These are phyloP conservation scores for Cacajao melanocephalus DNA, from an alignment of 2,797 vertebrate genomes.

Conservation along the genomic window DNA sequence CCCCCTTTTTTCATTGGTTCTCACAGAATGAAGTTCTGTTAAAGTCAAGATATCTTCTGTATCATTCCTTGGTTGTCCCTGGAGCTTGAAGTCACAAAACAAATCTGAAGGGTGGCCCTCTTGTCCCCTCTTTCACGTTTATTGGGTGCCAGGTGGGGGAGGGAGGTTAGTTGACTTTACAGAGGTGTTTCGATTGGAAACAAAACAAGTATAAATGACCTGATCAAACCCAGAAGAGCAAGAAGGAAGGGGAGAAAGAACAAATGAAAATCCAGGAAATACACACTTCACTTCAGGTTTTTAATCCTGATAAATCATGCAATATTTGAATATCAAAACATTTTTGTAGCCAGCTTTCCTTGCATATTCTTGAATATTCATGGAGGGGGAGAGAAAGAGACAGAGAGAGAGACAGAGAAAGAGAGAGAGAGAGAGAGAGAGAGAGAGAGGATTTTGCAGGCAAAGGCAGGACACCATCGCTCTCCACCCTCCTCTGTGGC, in stretches of 20 bases:
- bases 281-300: not conserved
- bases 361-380: slow-evolving; percentile 44
- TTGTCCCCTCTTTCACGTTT: not conserved
- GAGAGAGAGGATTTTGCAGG: not conserved
- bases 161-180: not conserved
- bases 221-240: not conserved
- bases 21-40: not conserved
- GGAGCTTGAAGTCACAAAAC: not conserved
- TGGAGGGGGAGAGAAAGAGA: not conserved
- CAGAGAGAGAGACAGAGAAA: not conserved
- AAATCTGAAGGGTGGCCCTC: not conserved
- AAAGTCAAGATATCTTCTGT: not conserved
- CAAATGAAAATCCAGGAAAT: not conserved
- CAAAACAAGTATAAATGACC: not conserved
- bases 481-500: not conserved
- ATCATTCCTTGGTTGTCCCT: not conserved
- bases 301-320: slow-evolving; percentile 21
- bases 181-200: not conserved
- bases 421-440: not conserved
- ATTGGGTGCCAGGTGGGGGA: not conserved
- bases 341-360: slow-evolving; percentile 30
- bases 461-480: not conserved
- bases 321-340: not conserved
- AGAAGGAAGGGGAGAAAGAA: not conserved
- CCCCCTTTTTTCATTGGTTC: too few species aligned